phyloP scores from a whole-genome alignment of 2,888 invertebrate genomes.

The Coenonympha arcania region DNA sequence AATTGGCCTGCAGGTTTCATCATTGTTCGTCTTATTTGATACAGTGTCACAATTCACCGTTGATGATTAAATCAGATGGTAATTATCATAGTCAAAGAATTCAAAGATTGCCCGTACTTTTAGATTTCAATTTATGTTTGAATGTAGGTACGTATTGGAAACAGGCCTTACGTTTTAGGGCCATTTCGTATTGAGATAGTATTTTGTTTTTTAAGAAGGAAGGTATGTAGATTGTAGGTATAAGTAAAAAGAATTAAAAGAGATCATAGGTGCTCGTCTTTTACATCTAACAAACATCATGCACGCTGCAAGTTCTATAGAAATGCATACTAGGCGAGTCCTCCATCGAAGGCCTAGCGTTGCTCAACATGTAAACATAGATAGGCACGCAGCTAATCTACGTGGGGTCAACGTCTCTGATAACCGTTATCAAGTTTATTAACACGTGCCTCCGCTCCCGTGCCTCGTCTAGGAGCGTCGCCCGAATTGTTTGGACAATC shows the following conservation, averaged over 20 bases:
- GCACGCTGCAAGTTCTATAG: neutral
- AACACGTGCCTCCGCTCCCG: conserved; percentile 40
- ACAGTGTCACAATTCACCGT: neutral
- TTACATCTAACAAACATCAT: too few species aligned
- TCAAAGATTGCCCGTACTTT: too few species aligned
- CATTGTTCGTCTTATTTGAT: neutral
- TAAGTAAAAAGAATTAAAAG: too few species aligned
- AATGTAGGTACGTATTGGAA: too few species aligned
- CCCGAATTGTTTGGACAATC: conserved; percentile 4
- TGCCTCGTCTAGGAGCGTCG: conserved; percentile 1
- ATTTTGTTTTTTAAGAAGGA: too few species aligned
- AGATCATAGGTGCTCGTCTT: too few species aligned
- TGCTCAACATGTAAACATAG: conserved; percentile 45
- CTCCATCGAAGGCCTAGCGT: conserved; percentile 40
- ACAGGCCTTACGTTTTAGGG: too few species aligned
- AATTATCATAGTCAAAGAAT: too few species aligned
- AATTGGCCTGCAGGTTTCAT: neutral
- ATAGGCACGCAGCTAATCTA: conserved; percentile 36
- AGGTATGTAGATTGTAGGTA: too few species aligned
- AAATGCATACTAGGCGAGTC: neutral
- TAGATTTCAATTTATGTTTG: too few species aligned
- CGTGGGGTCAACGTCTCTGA: conserved; percentile 47
- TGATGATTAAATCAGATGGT: too few species aligned
- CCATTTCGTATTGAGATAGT: too few species aligned
- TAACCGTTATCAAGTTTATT: conserved; percentile 57